Evolutionary conservation across 1,140 invertebrate genomes (phyloP).

Genomic region (Globodera ellingtonae): DNA sequence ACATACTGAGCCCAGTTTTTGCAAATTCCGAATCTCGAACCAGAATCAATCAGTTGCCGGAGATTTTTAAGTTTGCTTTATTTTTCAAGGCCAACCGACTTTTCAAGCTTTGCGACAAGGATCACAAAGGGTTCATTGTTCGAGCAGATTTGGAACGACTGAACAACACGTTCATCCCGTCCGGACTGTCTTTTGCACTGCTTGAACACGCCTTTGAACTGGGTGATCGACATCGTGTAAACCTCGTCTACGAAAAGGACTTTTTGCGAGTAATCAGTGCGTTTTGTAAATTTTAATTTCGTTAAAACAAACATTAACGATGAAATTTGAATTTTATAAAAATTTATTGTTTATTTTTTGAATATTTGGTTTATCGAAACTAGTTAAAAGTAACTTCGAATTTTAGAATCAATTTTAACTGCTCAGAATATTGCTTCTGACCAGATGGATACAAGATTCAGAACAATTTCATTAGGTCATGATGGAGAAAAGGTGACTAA

Average conservation of each 20-base stretch:
- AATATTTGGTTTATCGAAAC: too few relatives aligned
- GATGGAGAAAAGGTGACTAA: neutral
- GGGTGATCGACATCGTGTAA: slow-evolving; percentile 33
- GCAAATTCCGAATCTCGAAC: too few relatives aligned
- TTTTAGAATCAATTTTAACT: slow-evolving; percentile 26
- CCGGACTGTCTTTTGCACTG: slow-evolving; percentile 36
- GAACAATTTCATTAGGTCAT: neutral
- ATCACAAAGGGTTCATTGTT: slow-evolving; percentile 53
- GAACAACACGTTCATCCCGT: slow-evolving; percentile 25
- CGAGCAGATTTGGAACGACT: slow-evolving; percentile 40
- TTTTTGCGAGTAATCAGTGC: slow-evolving; percentile 52
- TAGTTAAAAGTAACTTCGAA: neutral
- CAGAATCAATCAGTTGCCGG: too few relatives aligned
- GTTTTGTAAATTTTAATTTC: slow-evolving; percentile 21
- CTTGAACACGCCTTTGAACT: slow-evolving; percentile 46
- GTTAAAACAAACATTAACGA: neutral
- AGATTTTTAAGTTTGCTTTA: neutral
- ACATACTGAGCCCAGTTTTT: too few relatives aligned
- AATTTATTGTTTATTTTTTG: neutral
- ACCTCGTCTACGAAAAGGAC: slow-evolving; percentile 40
- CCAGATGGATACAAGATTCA: neutral
- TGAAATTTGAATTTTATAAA: neutral
- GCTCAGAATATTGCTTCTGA: neutral
- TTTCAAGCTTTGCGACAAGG: slow-evolving; percentile 50
- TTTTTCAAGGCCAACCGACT: slow-evolving; percentile 45